Percentiles rank a stretch among this genome's conserved stretches.
These are phyloP conservation scores for Vombatus ursinus DNA, from an alignment of 2,113 vertebrate species.

Conservation along the genomic window DNA sequence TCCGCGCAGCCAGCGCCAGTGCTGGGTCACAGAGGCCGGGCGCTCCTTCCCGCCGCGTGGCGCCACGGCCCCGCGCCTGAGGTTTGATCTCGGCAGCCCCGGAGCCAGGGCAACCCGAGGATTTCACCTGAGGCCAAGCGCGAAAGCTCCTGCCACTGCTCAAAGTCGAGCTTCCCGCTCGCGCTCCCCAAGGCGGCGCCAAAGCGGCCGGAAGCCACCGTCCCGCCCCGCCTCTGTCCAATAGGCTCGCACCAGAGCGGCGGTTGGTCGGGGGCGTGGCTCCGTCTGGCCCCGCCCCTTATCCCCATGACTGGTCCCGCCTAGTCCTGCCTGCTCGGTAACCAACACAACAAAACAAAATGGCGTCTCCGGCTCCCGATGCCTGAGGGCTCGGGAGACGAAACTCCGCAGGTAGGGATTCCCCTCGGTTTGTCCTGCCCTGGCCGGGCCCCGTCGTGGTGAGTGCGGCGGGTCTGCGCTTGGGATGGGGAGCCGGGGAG, in stretches of 20 bases:
- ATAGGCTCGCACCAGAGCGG: not conserved
- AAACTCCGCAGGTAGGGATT: accelerated
- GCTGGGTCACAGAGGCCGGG: too few species aligned
- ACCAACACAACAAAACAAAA: constrained; percentile 73
- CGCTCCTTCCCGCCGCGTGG: not conserved
- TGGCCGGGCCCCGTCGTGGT: not conserved
- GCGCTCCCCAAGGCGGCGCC: accelerated
- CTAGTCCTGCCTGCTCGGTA: not conserved
- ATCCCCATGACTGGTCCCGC: not conserved
- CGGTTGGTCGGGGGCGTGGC: not conserved
- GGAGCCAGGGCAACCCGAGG: not conserved
- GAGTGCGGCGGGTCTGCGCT: not conserved
- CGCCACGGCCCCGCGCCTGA: not conserved
- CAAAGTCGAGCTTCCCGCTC: not conserved
- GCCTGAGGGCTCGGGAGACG: constrained; percentile 59
- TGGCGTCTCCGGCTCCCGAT: constrained; percentile 62
- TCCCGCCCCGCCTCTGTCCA: accelerated
- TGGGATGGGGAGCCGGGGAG: constrained; percentile 18
- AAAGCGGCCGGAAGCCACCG: accelerated
- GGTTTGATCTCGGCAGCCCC: not conserved
- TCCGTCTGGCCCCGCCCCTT: accelerated
- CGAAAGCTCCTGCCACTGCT: not conserved
- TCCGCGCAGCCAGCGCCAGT: too few species aligned
- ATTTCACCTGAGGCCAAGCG: not conserved
- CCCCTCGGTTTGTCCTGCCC: not conserved